phyloP scores from a whole-genome alignment of 2,888 invertebrate genomes.

The Pandemis cinnamomeana region DNA sequence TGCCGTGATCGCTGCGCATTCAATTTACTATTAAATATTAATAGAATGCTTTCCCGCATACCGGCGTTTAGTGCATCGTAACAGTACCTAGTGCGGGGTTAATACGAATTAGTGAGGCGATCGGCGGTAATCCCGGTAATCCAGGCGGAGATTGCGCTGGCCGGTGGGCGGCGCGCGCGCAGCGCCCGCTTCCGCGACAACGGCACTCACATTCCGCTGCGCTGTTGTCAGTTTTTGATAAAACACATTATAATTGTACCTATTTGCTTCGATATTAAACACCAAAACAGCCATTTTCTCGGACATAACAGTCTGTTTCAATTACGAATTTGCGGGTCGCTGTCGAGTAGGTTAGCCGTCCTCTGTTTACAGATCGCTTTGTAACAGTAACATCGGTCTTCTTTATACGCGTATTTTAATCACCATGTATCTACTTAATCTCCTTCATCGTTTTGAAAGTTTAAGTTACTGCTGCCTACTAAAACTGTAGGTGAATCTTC shows the following conservation, averaged over 20 bases:
- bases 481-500: no score
- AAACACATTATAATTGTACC: not conserved
- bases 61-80: conserved; percentile 58
- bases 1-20: conserved; percentile 54
- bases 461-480: no score
- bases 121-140: conserved; percentile 56
- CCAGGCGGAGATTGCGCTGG: conserved; percentile 62
- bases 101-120: conserved; percentile 65
- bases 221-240: conserved; percentile 33
- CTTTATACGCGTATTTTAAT: no score
- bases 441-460: no score
- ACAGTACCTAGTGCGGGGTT: conserved; percentile 57
- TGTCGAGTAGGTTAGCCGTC: no score
- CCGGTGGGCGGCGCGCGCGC: conserved; percentile 54
- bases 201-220: conserved; percentile 64
- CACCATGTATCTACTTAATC: no score
- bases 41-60: conserved; percentile 56
- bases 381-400: no score
- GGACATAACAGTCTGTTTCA: no score
- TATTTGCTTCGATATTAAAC: not conserved
- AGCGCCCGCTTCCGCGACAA: conserved; percentile 58
- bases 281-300: not conserved
- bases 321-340: no score
- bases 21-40: conserved; percentile 65
- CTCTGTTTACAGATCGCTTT: no score